A percentile compares a stretch with the other conserved stretches of the same genome.
These are phyloP conservation scores for Fissipunctia ypsillon DNA, from an alignment of 2,888 invertebrate genomes.

Conservation along the genomic window DNA sequence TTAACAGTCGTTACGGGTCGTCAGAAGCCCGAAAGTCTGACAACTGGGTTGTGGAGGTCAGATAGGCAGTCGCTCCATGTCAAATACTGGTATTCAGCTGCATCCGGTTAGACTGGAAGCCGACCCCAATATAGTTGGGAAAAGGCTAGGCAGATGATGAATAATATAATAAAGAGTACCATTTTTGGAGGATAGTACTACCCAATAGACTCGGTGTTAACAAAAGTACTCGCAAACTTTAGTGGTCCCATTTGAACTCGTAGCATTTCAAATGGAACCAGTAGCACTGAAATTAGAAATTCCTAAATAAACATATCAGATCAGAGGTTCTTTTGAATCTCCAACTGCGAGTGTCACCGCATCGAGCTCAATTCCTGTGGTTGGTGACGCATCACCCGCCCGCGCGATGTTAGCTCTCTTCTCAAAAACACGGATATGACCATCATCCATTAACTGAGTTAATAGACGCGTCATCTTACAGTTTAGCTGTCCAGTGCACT, in stretches of 20 bases:
- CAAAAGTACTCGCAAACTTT: neutral
- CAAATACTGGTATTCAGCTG: too few species aligned
- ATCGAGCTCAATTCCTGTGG: neutral
- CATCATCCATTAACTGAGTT: conserved; percentile 16
- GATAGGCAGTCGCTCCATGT: too few species aligned
- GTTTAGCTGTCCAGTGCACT: neutral
- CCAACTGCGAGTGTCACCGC: neutral
- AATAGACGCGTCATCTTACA: conserved; percentile 11
- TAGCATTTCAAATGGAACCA: neutral
- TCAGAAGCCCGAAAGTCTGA: too few species aligned
- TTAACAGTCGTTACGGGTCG: too few species aligned
- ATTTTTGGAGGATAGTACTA: too few species aligned
- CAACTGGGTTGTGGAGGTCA: too few species aligned
- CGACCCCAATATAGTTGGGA: too few species aligned
- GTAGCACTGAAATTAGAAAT: neutral
- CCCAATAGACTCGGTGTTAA: neutral
- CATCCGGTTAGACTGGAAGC: too few species aligned
- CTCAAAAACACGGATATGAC: conserved; percentile 42
- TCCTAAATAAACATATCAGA: neutral
- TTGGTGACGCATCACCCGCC: conserved; percentile 21
- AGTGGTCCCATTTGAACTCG: too few species aligned
- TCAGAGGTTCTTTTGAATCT: conserved; percentile 3
- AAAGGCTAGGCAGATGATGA: too few species aligned
- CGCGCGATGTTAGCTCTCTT: neutral
- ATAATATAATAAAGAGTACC: too few species aligned